A percentile compares a stretch with the other conserved stretches of the same genome.
Evolutionary conservation across 2,113 vertebrate genomes (phyloP).

Genomic region (Oncorhynchus keta): DNA sequence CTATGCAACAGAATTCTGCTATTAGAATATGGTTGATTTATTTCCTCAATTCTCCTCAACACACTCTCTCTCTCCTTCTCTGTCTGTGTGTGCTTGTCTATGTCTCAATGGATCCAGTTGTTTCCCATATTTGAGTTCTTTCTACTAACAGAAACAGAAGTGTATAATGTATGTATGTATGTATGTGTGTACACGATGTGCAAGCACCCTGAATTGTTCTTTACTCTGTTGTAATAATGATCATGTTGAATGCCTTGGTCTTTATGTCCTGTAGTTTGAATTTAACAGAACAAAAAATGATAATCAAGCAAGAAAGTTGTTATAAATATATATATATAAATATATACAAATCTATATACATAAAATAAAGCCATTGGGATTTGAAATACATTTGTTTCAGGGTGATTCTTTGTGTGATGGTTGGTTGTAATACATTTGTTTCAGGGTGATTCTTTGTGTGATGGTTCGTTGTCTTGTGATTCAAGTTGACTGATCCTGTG

Average conservation of each 20-base stretch:
- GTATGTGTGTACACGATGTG: slow-evolving; percentile 48
- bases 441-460: slow-evolving; percentile 28
- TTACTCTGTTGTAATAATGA: slow-evolving; percentile 78
- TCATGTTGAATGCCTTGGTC: slow-evolving; percentile 80
- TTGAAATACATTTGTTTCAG: slow-evolving; percentile 59
- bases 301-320: slow-evolving; percentile 76
- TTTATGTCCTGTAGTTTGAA: slow-evolving; percentile 79
- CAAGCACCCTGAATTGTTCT: slow-evolving; percentile 56
- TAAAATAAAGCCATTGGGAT: slow-evolving; percentile 82
- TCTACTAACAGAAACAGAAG: slow-evolving; percentile 57
- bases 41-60: slow-evolving; percentile 25
- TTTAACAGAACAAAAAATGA: slow-evolving; percentile 75
- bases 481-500: not conserved
- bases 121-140: slow-evolving; percentile 43
- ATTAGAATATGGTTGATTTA: slow-evolving; percentile 48
- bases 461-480: not conserved
- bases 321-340: slow-evolving; percentile 68
- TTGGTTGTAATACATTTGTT: too few relatives aligned
- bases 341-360: slow-evolving; percentile 70
- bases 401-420: slow-evolving; percentile 13
- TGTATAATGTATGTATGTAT: slow-evolving; percentile 56
- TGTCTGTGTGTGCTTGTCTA: slow-evolving; percentile 54
- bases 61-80: slow-evolving; percentile 19
- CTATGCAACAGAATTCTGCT: slow-evolving; percentile 78
- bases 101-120: slow-evolving; percentile 46